Evolutionary conservation across 2,888 invertebrate genomes (phyloP), one percentile per base, ranked within the genome.

Genomic region (Amphiduros pacificus): DNA sequence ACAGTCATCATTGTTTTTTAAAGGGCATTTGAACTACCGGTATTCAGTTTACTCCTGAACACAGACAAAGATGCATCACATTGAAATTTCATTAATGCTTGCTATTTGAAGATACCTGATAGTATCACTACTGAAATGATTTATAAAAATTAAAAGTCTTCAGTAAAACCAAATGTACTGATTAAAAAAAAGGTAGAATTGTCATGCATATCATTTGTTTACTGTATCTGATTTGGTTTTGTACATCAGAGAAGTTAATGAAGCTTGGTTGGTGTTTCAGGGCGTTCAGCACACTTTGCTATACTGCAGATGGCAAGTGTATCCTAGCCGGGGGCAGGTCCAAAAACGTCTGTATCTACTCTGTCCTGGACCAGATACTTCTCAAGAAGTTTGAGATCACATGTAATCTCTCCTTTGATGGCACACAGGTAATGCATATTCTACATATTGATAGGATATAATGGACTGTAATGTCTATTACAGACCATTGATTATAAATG

Each of bases 331-430:
- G 90, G 5, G 99, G 99, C 0, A 91, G 92, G 76, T 94, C 96
- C 0, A 93, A 95, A 81, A 90, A 92, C 81, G 90, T 99, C 51
- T 99, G 98, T 74, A 89, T 99, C 67, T 99, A 98, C 83, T 91
- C 92, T 77, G 88, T 94, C 0, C 84, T 85, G 29, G 92, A 95
- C 77, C 87, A 89, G 2, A 85, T 98, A 28, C 86, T 99, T 2
- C 83, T 98, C 44, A 94, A 92, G 80, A 96, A 93, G 83, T 96
- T 94, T 81, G 91, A 91, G 77, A 90, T 99, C 65, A 96, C 98
- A 0, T 91, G 92, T 82, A 99, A 99, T 79, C 86, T 90, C 66
- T 97, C 97, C 0, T 85, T 99, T 61, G 97, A 98, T 85, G 96
- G 93, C 27, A 89, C 97, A 65, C 90, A 91, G 85, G 96, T 95